Evolutionary conservation across 2,888 invertebrate genomes (phyloP).

Genomic region (Torymus texanus): DNA sequence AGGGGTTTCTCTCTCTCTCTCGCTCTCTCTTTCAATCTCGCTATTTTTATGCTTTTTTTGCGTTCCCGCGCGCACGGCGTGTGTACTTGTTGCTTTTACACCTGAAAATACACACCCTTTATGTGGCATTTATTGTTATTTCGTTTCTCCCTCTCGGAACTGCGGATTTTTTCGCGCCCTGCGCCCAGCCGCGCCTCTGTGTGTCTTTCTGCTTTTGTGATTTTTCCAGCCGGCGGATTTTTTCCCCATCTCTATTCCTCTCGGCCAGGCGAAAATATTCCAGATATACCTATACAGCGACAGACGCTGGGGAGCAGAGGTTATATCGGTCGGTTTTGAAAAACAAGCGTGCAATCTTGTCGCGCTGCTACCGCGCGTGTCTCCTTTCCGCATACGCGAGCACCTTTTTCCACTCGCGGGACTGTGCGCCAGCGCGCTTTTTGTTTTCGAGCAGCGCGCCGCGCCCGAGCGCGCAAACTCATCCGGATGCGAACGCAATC

Average conservation of each 20-base stretch:
- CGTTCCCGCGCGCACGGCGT: neutral
- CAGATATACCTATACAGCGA: too few species aligned
- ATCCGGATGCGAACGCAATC: conserved; percentile 18
- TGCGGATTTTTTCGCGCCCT: neutral
- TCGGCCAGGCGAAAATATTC: too few species aligned
- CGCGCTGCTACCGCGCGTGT: too few species aligned
- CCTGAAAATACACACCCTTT: conserved; percentile 18
- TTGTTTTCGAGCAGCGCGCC: neutral
- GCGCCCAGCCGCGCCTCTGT: neutral
- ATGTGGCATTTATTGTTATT: conserved; percentile 30
- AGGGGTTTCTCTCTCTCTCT: too few species aligned
- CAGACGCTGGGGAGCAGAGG: too few species aligned
- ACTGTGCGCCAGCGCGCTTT: neutral
- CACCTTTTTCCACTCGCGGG: too few species aligned
- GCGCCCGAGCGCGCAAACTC: neutral
- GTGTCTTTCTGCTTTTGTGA: neutral
- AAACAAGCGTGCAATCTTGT: too few species aligned
- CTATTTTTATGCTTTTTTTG: conserved; percentile 1
- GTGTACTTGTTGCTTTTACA: conserved; percentile 26
- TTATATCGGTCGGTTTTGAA: too few species aligned
- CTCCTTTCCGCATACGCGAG: too few species aligned
- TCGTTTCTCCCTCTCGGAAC: neutral
- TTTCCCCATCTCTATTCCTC: neutral
- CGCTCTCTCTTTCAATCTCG: conserved; percentile 11
- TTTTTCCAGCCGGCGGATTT: neutral